These are phyloP conservation scores for Matsumurasca onukii DNA, from an alignment of 1,140 invertebrate species.

Conservation along the genomic window DNA sequence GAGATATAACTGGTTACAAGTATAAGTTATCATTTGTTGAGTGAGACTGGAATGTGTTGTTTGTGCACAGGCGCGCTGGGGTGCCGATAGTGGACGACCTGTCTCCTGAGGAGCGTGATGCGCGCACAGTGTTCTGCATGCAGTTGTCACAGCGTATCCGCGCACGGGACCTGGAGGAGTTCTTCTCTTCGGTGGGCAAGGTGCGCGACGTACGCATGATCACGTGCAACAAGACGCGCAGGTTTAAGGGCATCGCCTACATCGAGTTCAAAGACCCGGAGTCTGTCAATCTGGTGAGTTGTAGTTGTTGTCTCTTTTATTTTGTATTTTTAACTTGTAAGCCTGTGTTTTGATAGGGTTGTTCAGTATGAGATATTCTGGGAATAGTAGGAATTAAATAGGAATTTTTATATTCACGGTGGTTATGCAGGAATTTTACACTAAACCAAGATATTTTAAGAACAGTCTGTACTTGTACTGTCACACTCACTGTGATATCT, in stretches of 20 bases:
- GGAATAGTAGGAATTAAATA: too few species aligned
- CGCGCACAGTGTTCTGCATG: slow-evolving; percentile 98
- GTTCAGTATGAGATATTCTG: too few species aligned
- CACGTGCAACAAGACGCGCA: slow-evolving; percentile 97
- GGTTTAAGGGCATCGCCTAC: slow-evolving; percentile 99
- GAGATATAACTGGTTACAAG: too few species aligned
- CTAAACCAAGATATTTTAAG: too few species aligned
- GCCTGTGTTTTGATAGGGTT: too few species aligned
- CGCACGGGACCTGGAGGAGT: slow-evolving; percentile 96
- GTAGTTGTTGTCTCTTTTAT: too few species aligned
- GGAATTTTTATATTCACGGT: too few species aligned
- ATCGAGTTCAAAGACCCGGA: slow-evolving; percentile 99
- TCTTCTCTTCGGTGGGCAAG: slow-evolving; percentile 98
- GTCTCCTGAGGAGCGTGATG: slow-evolving; percentile 96
- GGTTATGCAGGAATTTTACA: too few species aligned
- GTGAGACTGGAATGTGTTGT: slow-evolving; percentile 8
- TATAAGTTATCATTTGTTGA: too few species aligned
- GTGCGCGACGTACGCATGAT: slow-evolving; percentile 98
- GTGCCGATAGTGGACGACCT: slow-evolving; percentile 66
- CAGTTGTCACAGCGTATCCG: slow-evolving; percentile 92
- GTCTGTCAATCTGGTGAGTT: slow-evolving; percentile 87
- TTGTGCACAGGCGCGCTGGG: slow-evolving; percentile 27
- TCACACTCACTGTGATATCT: too few species aligned
- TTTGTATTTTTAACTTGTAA: too few species aligned
- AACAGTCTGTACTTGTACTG: too few species aligned